Conservation (phyloP, 2,113 vertebrate species). For the Malurus elegans region DNA sequence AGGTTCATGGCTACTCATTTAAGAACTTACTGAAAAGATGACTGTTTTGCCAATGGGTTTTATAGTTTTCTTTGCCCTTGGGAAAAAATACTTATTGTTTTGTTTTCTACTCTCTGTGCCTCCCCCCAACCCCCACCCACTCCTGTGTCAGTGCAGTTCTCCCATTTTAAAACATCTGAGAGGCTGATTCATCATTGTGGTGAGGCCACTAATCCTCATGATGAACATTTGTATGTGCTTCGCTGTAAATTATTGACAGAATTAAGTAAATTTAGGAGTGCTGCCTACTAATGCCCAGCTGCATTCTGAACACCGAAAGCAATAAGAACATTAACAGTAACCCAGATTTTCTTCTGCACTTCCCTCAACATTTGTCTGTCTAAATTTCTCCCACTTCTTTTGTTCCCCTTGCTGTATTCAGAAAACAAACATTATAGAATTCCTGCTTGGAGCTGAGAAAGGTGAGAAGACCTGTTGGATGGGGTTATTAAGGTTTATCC, state of each 20-base stretch:
- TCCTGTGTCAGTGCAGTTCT: neutral
- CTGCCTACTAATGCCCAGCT: neutral
- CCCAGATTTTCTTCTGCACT: neutral
- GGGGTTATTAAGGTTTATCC: neutral
- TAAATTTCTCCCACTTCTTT: neutral
- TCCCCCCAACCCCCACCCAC: neutral
- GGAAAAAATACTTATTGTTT: neutral
- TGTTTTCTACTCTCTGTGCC: neutral
- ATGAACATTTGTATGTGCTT: neutral
- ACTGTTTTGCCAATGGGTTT: neutral
- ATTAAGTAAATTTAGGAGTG: neutral
- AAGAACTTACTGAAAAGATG: neutral
- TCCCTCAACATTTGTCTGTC: neutral
- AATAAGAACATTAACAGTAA: neutral
- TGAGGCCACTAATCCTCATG: neutral
- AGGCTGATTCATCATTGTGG: neutral
- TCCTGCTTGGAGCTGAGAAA: neutral
- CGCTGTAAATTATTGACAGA: neutral
- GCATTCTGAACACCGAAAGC: neutral
- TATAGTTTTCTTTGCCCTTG: neutral
- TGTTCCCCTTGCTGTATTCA: neutral
- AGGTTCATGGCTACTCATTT: neutral
- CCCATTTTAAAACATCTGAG: neutral
- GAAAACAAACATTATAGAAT: neutral
- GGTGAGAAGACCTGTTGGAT: neutral